Evolutionary conservation across 2,797 vertebrate species (phyloP).

Genomic region (Pampus argenteus): DNA sequence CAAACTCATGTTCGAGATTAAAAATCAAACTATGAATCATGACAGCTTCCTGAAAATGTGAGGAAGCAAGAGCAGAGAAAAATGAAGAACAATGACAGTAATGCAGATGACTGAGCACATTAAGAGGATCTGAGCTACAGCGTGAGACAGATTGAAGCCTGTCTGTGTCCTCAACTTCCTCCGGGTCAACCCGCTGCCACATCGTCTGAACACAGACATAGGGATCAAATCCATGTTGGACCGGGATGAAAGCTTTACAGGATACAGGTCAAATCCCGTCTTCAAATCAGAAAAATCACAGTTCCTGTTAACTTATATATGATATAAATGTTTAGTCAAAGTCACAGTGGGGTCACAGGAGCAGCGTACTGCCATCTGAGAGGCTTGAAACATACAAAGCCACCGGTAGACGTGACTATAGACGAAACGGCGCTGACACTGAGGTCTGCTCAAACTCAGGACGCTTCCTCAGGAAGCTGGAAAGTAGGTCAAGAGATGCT

Average conservation of each 20-base stretch:
- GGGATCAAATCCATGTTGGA: constrained; percentile 10
- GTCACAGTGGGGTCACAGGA: neutral
- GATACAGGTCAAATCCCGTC: neutral
- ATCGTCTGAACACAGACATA: constrained; percentile 43
- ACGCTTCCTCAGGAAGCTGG: constrained; percentile 54
- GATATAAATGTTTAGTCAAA: neutral
- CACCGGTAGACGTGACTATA: constrained; percentile 8
- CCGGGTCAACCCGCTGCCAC: constrained; percentile 36
- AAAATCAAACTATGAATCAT: constrained; percentile 44
- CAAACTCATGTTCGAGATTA: constrained; percentile 6
- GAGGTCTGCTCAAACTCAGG: constrained; percentile 34
- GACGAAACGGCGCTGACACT: constrained; percentile 2
- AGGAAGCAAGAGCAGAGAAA: constrained; percentile 46
- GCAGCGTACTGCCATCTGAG: neutral
- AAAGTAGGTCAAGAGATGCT: constrained; percentile 61
- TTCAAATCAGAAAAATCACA: neutral
- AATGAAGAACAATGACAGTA: constrained; percentile 15
- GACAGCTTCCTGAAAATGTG: constrained; percentile 37
- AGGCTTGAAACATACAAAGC: constrained; percentile 1
- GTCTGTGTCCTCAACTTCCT: constrained; percentile 46
- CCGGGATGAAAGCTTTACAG: constrained; percentile 9
- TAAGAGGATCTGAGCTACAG: constrained; percentile 26
- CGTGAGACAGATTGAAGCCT: neutral
- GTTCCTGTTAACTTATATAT: neutral
- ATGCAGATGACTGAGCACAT: constrained; percentile 29